Evolutionary conservation across 2,113 vertebrate species (phyloP).

Genomic region (Alaudala cheleensis): DNA sequence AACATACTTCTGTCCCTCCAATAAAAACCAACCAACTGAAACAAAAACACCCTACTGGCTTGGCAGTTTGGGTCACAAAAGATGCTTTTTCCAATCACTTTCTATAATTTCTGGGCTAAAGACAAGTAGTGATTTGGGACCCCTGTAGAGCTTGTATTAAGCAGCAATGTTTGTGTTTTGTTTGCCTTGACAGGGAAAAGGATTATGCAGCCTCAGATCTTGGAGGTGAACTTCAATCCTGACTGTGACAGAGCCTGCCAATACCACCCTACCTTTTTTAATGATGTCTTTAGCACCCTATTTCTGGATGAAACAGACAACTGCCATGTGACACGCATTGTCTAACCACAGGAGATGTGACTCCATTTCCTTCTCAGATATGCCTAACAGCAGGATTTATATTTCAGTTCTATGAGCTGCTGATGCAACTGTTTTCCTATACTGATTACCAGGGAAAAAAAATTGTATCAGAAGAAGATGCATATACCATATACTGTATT

Average conservation of each 20-base stretch:
- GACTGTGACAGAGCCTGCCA: slow-evolving; percentile 93
- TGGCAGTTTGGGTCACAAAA: neutral
- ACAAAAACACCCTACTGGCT: neutral
- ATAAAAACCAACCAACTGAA: neutral
- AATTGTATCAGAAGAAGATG: neutral
- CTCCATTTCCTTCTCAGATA: neutral
- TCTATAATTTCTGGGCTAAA: neutral
- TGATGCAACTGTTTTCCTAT: neutral
- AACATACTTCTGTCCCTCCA: neutral
- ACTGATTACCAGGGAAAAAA: neutral
- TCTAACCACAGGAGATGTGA: slow-evolving; percentile 50
- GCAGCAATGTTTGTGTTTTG: neutral
- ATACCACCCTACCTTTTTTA: slow-evolving; percentile 92
- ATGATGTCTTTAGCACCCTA: slow-evolving; percentile 92
- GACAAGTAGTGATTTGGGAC: neutral
- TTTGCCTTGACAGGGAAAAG: slow-evolving; percentile 75
- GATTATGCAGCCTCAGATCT: slow-evolving; percentile 89
- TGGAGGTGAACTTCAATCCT: slow-evolving; percentile 95
- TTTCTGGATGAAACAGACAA: slow-evolving; percentile 82
- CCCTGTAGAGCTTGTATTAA: neutral
- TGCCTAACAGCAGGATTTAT: neutral
- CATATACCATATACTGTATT: neutral
- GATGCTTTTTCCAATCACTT: neutral
- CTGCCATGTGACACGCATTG: slow-evolving; percentile 81
- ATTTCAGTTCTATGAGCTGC: slow-evolving; percentile 43